These are phyloP conservation scores for Coenonympha glycerion DNA, from an alignment of 2,888 invertebrate genomes.

Conservation along the genomic window DNA sequence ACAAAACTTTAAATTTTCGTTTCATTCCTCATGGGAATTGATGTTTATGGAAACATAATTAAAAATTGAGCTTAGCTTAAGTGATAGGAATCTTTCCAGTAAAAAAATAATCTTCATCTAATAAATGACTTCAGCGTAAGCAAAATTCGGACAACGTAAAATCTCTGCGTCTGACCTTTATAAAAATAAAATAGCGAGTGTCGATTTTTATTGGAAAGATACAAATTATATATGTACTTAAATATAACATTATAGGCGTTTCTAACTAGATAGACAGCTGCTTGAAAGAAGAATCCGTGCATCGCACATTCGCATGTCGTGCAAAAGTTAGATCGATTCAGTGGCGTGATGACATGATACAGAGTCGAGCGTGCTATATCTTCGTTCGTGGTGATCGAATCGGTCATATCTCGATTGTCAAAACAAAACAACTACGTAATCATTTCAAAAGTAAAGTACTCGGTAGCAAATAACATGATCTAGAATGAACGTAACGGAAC, in stretches of 20 bases:
- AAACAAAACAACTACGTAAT: constrained; percentile 20
- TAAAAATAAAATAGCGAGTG: constrained; percentile 15
- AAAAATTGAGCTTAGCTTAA: constrained; percentile 67
- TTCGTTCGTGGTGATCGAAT: constrained; percentile 40
- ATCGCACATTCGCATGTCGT: constrained; percentile 76
- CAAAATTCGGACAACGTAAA: neutral
- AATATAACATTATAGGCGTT: constrained; percentile 71
- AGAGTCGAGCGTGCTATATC: constrained; percentile 70
- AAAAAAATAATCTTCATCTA: constrained; percentile 33
- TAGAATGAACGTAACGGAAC: constrained; percentile 12
- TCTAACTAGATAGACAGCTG: constrained; percentile 74
- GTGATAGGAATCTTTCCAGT: constrained; percentile 63
- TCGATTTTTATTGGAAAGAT: constrained; percentile 51
- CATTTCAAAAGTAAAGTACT: constrained; percentile 3
- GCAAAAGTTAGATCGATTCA: constrained; percentile 63
- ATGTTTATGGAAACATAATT: constrained; percentile 56
- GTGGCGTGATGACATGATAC: constrained; percentile 67
- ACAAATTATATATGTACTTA: constrained; percentile 56
- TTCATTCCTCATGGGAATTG: constrained; percentile 73
- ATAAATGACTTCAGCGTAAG: neutral
- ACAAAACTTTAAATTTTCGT: constrained; percentile 64
- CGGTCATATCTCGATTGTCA: constrained; percentile 24
- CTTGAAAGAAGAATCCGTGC: constrained; percentile 75
- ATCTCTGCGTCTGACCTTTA: constrained; percentile 10
- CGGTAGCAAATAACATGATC: constrained; percentile 12